phyloP scores from a whole-genome alignment of 2,113 vertebrate genomes.

The Sporophila hypoxantha region DNA sequence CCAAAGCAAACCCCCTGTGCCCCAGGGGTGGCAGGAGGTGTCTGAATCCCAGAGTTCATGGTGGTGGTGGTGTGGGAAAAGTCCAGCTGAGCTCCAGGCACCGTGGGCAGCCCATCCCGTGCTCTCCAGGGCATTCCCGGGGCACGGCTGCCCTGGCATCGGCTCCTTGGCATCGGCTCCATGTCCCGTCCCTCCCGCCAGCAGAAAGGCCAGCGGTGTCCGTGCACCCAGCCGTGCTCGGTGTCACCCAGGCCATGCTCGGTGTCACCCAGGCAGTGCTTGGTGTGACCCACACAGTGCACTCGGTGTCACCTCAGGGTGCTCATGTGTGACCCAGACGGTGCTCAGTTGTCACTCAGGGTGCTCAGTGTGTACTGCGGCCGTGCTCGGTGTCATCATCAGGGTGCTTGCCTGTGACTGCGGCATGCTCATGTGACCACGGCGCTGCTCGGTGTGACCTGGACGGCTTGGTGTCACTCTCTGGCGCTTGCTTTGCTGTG shows the following conservation, averaged over 20 bases:
- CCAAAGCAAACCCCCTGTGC: background rate
- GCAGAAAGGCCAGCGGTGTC: background rate
- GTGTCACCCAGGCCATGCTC: fast-evolving
- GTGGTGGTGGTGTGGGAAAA: background rate
- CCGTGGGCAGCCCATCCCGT: fast-evolving
- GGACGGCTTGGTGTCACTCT: too few species aligned
- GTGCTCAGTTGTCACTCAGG: too few species aligned
- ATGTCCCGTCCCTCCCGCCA: background rate
- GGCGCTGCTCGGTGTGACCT: too few species aligned
- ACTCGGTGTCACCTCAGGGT: background rate
- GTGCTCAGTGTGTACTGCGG: background rate
- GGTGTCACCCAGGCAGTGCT: too few species aligned
- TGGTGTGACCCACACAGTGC: too few species aligned
- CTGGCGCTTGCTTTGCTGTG: too few species aligned
- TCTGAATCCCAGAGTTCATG: background rate
- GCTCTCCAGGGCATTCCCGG: background rate
- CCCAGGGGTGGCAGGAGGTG: slow-evolving; percentile 7
- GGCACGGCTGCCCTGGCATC: background rate
- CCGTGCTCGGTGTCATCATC: background rate
- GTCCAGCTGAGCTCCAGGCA: background rate
- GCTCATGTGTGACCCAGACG: background rate
- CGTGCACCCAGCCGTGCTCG: too few species aligned
- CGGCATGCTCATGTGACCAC: too few species aligned
- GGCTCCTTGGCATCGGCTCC: background rate
- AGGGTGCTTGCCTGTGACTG: too few species aligned